Evolutionary conservation across 2,888 invertebrate genomes (phyloP).

Genomic region (Oxyteleia sp.): DNA sequence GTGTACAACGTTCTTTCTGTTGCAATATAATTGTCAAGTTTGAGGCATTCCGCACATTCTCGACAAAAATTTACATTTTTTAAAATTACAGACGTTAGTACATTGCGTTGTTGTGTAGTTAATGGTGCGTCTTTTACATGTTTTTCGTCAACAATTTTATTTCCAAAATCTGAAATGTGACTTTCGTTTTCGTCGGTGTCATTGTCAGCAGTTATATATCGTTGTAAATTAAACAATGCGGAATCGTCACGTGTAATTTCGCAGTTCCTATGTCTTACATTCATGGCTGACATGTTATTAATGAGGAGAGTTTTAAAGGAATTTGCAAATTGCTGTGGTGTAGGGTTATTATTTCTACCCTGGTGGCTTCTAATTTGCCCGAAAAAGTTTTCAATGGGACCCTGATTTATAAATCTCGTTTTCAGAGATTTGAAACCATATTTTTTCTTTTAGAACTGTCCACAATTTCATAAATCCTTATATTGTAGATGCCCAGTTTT

Average conservation of each 20-base stretch:
- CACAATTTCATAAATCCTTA: conserved; percentile 22
- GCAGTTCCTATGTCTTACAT: conserved; percentile 6
- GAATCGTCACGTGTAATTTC: conserved; percentile 12
- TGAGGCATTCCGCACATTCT: neutral
- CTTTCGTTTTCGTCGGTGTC: conserved; percentile 2
- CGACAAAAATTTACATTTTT: conserved; percentile 8
- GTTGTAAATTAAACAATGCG: conserved; percentile 12
- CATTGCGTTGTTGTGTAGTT: conserved; percentile 5
- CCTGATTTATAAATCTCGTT: conserved; percentile 26
- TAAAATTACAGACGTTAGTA: neutral
- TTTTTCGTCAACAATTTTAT: conserved; percentile 7
- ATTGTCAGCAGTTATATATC: neutral
- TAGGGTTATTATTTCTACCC: conserved; percentile 5
- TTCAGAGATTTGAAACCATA: conserved; percentile 8
- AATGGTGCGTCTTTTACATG: neutral
- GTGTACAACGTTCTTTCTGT: conserved; percentile 2
- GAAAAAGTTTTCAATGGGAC: conserved; percentile 33
- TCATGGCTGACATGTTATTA: conserved; percentile 6
- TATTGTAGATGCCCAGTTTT: conserved; percentile 19
- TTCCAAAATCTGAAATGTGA: neutral
- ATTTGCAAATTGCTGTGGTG: conserved; percentile 19
- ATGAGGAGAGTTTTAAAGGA: too few species aligned
- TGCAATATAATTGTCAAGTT: conserved; percentile 3
- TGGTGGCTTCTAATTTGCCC: conserved; percentile 11
- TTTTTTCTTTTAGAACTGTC: conserved; percentile 1